Evolutionary conservation across 2,113 vertebrate species (phyloP), one percentile per base, ranked within the genome.

Genomic region (Neodon shergylaensis): DNA sequence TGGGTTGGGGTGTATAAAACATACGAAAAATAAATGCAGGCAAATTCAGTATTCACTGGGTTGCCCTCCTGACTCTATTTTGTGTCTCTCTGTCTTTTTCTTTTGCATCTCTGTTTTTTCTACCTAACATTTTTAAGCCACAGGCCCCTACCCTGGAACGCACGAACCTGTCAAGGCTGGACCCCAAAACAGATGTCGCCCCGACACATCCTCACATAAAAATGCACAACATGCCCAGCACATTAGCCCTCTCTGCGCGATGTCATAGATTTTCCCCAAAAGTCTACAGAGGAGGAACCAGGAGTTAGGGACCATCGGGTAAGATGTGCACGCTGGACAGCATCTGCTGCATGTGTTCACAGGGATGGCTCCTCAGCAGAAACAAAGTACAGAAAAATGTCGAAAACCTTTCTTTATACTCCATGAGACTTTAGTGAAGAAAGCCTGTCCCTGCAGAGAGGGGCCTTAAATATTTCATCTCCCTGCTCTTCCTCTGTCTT

Each of bases 381-480:
- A 58, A 52, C 58, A 66, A 58, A 90, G 24, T 17, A 81, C 24
- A 90, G 65, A 44, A 91, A 94, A 95, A 85, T 70, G 73, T 92
- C 8, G 91, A 96, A 95, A 92, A 13, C 52, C 86, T 97, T 72
- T 77, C 93, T 96, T 90, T 49, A 72, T 47, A 65, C 52, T 96
- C 54, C 9, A 12, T 92, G 84, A 58, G 39, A 26, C 79, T 90
- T 95, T 90, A 77, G 76, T 68, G 39, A 88, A 90, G 91, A 63
- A 73, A 95, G 33, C 66, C n/a, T 92, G 31, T 90, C 58, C 44
- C 70, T 61, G 24, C 65, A n/a, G 13, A 70, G 14, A 95, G 42
- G 54, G 79, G 33, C 19, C 65, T 92, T 93, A 81, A 97, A 93
- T 96, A 95, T 95, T 94, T 90, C 58, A 93, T 95, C 94, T 95